Evolutionary conservation across 2,113 vertebrate species (phyloP), one percentile per base, ranked within the genome.

Genomic region (Carollia perspicillata): DNA sequence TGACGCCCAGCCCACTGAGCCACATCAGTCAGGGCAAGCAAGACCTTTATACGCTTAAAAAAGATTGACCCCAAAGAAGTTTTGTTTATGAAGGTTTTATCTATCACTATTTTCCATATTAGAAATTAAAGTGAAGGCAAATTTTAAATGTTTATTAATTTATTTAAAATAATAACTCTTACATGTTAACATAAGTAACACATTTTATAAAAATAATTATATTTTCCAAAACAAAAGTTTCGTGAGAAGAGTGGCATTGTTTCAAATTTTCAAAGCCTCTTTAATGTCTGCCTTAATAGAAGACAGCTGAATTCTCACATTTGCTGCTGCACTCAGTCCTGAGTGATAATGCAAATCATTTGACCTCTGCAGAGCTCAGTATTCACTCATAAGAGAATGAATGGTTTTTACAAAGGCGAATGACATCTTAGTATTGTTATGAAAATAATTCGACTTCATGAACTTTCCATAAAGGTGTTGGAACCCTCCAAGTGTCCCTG

Each of bases 101-200:
- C 35, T 84, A 55, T 49, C 6, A 9, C 8, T 71, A 49, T 78
- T 91, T 85, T 42, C 42, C 33, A 60, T 79, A 79, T 47, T 53
- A 92, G 60, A 86, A 72, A 93, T 68, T 60, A 78, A 81, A 95
- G 26, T 80, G 22, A 37, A 71, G 40, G 84, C 42, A 84, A 33
- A 71, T 74, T 4, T 3, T 69, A 94, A 80, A 35, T 30, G 85
- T 33, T 22, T 68, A 89, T 28, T 58, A 81, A 84, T 92, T 89
- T 22, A 84, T 55, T 74, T 53, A 92, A 87, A 91, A 81, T n/a
- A 77, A 77, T 94, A 93, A 93, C 14, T 30, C 20, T 35, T 93
- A 55, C 17, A 71, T 80, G 37, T 84, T 80, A 80, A 78, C 6
- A 65, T 47, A 93, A 88, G 68, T 79, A 79, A 74, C 37, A 60